Evolutionary conservation across 2,888 invertebrate species (phyloP).

Genomic region (Drosophila pegasa): DNA sequence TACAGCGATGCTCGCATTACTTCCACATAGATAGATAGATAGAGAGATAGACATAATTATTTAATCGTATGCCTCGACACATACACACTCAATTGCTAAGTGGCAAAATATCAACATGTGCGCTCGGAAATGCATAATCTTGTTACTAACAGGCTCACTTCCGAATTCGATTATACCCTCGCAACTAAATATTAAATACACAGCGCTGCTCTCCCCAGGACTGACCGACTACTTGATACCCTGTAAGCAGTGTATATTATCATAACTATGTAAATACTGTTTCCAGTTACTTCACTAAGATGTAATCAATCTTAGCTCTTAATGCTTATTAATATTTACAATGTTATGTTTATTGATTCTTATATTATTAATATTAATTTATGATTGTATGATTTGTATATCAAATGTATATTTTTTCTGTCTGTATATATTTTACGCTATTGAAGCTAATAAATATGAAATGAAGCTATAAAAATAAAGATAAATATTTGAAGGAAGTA

Average conservation of each 20-base stretch:
- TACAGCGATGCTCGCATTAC: constrained; percentile 7
- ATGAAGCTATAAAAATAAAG: too few species aligned
- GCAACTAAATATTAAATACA: constrained; percentile 22
- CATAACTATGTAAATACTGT: neutral
- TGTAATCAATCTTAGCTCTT: too few species aligned
- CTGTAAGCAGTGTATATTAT: neutral
- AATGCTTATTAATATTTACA: too few species aligned
- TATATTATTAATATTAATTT: too few species aligned
- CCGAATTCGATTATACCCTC: constrained; percentile 33
- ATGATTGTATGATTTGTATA: too few species aligned
- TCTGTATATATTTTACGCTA: too few species aligned
- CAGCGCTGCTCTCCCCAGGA: neutral
- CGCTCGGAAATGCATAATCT: constrained; percentile 45
- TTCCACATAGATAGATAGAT: constrained; percentile 6
- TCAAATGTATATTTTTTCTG: too few species aligned
- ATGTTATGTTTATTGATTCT: too few species aligned
- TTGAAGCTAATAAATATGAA: too few species aligned
- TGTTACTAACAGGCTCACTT: constrained; percentile 44
- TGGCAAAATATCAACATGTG: constrained; percentile 33
- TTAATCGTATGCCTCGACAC: constrained; percentile 27
- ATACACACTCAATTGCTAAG: constrained; percentile 36
- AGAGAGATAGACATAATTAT: constrained; percentile 31
- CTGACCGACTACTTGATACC: neutral
- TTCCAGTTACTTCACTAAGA: too few species aligned
- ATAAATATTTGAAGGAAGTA: too few species aligned